Evolutionary conservation across 2,797 vertebrate genomes (phyloP).

Genomic region (Lophius americanus): DNA sequence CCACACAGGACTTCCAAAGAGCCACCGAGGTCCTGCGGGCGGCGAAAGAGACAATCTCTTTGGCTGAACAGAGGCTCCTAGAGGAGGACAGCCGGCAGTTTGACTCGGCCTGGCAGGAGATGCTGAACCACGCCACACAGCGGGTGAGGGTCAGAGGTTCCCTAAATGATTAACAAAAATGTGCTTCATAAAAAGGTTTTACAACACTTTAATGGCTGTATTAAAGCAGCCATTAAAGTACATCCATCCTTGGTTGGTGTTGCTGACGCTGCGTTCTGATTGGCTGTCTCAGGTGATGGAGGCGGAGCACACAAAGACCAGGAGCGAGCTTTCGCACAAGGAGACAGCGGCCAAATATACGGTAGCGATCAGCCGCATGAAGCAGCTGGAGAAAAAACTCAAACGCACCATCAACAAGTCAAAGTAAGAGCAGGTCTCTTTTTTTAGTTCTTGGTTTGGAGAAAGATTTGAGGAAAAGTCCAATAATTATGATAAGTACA

Average conservation of each 20-base stretch:
- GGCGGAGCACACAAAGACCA: constrained; percentile 92
- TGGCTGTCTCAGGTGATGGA: constrained; percentile 90
- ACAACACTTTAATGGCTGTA: too few relatives aligned
- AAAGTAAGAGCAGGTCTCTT: constrained; percentile 82
- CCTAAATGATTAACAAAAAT: too few relatives aligned
- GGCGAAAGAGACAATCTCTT: constrained; percentile 94
- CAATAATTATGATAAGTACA: too few relatives aligned
- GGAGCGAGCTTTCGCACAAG: constrained; percentile 92
- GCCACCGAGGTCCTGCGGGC: constrained; percentile 93
- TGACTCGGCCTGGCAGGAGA: constrained; percentile 98
- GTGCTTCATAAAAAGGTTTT: too few relatives aligned
- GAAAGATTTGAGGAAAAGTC: too few relatives aligned
- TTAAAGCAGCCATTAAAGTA: too few relatives aligned
- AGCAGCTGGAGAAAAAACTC: constrained; percentile 96
- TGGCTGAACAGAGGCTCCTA: constrained; percentile 92
- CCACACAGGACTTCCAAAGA: constrained; percentile 96
- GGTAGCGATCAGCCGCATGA: constrained; percentile 90
- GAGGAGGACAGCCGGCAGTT: constrained; percentile 95
- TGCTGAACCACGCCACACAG: constrained; percentile 97
- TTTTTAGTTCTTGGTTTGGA: too few relatives aligned
- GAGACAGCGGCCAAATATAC: constrained; percentile 94
- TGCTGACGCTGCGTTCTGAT: constrained; percentile 20
- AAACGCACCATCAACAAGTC: constrained; percentile 97
- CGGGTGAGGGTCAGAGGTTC: constrained; percentile 77
- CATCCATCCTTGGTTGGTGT: background rate